Evolutionary conservation across 2,113 vertebrate genomes (phyloP), one percentile per base, ranked within the genome.

Genomic region (Erpornis zantholeuca): DNA sequence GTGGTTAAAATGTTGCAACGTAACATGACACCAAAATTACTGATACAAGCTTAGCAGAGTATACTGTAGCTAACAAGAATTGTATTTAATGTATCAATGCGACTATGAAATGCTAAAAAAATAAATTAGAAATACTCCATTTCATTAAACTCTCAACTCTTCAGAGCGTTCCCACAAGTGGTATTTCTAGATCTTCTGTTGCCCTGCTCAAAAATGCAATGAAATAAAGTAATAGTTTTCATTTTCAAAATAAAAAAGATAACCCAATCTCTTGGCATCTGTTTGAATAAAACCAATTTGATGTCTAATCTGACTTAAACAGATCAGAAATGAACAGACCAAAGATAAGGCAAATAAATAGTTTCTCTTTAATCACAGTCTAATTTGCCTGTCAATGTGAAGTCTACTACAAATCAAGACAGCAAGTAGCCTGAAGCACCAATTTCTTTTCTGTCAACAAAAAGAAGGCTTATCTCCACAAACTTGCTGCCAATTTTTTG

Each of bases 401-500:
- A 86, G 68, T 49, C 64, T 81, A 35, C 71, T 57, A 59, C 24
- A 95, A 92, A 88, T 77, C 63, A 86, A 77, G 78, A 52, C 17
- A 69, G 59, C 73, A 94, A 63, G 50, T 31, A 73, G 82, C 91
- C 84, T 86, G 71, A 90, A 94, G 91, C 78, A 85, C 59, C 90
- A 9, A 75, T 83, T 92, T 75, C 70, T 76, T 91, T 84, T 80
- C 47, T 80, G 31, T 82, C 90, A 91, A 38, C 33, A 21, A 93
- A 84, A 93, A 50, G 47, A 50, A 87, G 50, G 56, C 29, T 91
- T 59, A 83, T 88, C 78, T 80, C n/a, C 70, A 87, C 53, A 86
- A 89, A 71, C 25, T 17, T 50, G 38, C 71, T 92, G 90, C 79
- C 71, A 85, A 33, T 21, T 77, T 88, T 87, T 73, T 65, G 44